phyloP scores from a whole-genome alignment of 2,113 vertebrate species.

The Actenoides hombroni region DNA sequence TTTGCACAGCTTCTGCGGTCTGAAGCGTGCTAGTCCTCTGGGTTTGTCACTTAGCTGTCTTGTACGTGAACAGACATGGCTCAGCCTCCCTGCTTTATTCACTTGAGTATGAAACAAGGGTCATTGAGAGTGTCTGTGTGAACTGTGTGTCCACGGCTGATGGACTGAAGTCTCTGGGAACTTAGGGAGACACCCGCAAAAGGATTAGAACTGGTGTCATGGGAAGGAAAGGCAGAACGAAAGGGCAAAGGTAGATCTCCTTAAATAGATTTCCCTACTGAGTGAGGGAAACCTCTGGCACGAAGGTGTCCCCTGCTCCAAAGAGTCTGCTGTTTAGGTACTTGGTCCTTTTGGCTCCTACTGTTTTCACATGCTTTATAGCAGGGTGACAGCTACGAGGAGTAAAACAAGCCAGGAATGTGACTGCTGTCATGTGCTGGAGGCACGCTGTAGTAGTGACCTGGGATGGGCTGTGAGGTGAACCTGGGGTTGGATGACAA shows the following conservation, averaged over 20 bases:
- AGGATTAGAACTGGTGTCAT: background rate
- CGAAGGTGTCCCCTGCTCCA: background rate
- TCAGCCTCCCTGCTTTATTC: background rate
- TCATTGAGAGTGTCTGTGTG: background rate
- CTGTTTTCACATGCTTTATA: background rate
- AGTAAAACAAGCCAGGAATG: background rate
- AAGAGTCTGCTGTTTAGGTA: background rate
- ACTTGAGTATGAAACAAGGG: background rate
- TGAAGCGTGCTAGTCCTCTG: background rate
- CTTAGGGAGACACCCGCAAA: background rate
- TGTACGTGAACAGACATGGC: accelerated
- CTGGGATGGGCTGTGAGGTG: background rate
- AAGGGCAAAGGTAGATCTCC: background rate
- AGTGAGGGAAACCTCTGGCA: background rate
- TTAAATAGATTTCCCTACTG: background rate
- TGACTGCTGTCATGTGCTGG: slow-evolving; percentile 15
- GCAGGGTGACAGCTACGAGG: background rate
- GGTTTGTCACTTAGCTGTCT: background rate
- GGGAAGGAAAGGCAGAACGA: background rate
- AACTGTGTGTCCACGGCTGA: background rate
- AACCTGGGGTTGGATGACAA: slow-evolving; percentile 5
- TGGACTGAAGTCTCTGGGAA: background rate
- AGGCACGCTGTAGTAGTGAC: background rate
- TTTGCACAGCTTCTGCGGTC: background rate
- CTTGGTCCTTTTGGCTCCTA: background rate